These are phyloP conservation scores for Sitta carolinensis DNA, from an alignment of 2,797 vertebrate genomes.

Conservation along the genomic window DNA sequence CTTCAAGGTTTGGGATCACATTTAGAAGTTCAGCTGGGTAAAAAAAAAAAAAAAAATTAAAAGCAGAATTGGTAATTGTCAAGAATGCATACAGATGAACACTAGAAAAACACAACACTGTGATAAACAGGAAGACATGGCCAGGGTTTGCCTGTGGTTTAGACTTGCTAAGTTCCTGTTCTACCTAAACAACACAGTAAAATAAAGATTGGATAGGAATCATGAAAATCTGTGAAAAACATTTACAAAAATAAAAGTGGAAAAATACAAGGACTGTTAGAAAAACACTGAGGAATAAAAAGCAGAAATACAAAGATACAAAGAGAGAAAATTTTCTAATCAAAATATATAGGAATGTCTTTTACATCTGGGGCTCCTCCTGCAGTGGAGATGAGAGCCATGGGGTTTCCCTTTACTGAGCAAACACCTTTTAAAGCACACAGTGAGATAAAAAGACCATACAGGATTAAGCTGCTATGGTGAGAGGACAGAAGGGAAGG, in stretches of 20 bases:
- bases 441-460: not conserved
- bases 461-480: not conserved
- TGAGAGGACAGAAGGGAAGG: not conserved
- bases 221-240: not conserved
- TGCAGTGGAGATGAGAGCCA: not conserved
- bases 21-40: conserved; percentile 74
- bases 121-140: not conserved
- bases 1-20: conserved; percentile 68
- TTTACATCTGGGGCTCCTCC: not conserved
- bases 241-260: not conserved
- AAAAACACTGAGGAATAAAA: not conserved
- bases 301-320: not conserved
- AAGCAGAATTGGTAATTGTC: not conserved
- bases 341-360: not conserved
- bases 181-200: not conserved
- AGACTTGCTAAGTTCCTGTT: not conserved
- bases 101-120: not conserved
- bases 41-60: not conserved
- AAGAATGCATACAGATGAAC: not conserved
- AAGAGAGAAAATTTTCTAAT: not conserved
- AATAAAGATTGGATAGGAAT: not conserved
- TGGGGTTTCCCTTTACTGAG: not conserved
- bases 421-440: not conserved
- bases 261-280: not conserved
- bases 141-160: conserved; percentile 15